phyloP scores from a whole-genome alignment of 2,888 invertebrate species.

The Sinopyrophorus schimmeli region DNA sequence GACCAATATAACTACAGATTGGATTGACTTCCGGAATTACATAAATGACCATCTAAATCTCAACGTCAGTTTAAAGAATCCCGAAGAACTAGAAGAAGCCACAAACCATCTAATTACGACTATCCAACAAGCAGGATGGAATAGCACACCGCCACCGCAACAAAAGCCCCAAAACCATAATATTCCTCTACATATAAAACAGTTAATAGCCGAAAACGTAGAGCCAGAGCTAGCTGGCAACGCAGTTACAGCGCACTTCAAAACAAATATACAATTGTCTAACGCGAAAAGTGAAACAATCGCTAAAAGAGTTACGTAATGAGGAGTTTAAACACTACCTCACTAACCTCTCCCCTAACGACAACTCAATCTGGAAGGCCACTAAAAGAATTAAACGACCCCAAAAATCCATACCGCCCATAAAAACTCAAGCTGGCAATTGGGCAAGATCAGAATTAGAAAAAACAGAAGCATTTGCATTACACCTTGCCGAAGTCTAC shows the following conservation, averaged over 20 bases:
- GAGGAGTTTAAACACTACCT: neutral
- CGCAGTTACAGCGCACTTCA: neutral
- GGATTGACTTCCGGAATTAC: neutral
- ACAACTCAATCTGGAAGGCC: neutral
- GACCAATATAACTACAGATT: neutral
- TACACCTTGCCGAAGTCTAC: neutral
- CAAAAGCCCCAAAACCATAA: neutral
- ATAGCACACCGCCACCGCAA: neutral
- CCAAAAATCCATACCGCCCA: neutral
- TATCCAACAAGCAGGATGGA: conserved; percentile 1
- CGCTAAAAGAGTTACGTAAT: neutral
- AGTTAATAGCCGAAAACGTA: conserved; percentile 1
- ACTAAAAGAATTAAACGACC: neutral
- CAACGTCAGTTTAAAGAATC: conserved; percentile 1
- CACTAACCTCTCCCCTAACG: neutral
- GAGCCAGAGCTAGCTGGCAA: neutral
- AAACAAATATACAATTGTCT: neutral
- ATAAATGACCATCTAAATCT: neutral
- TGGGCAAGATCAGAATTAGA: conserved; percentile 3
- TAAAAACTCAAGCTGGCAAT: neutral
- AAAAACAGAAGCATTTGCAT: conserved; percentile 2
- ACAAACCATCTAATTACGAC: neutral
- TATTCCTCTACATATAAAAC: neutral
- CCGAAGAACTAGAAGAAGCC: neutral
- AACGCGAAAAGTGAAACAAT: neutral